Evolutionary conservation across 23 tunicate species (phyloP), one percentile per base, ranked within the genome.

Genomic region (Halocynthia aurantium): DNA sequence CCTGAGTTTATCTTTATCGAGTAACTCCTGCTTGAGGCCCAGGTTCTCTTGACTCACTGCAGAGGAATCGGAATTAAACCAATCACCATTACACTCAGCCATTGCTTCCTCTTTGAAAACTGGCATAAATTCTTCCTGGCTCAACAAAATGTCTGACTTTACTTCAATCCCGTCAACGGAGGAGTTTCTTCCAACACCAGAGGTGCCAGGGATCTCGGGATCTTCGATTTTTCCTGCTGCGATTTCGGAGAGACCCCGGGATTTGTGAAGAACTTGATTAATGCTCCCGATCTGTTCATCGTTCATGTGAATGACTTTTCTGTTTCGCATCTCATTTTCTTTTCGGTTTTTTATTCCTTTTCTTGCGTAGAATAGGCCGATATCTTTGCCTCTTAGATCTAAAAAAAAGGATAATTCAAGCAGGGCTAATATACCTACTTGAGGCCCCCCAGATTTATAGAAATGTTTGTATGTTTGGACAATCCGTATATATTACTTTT

Each of bases 331-430:
- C 53, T 78, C 81, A 19, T 50, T 53, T 8, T 75, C 71, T 44
- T 67, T 56, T 69, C 67, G 80, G 7, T 54, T 84, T 40, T 76
- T 44, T 62, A 67, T 77, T 5, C 85, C 82, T 80, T 70, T 62
- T 5, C 57, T 50, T 8, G 88, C 88, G 81, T 84, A 84, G 77
- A 77, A 89, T 76, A 84, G 22, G 13, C 96, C 96, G 54, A 89
- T 89, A 10, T 83, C 88, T 7, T 85, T 78, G 9, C 96, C 96
- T 58, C 22, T 20, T 4, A 84, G 52, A 52, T 82, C 88, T 69
- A 76, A 61, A 1, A 6, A 74, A 18, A 74, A 0, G 20, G 54
- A 12, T 15, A 72, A 21, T 13, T 31, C 44, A 31, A 4, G 44
- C 44, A 31, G 44, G 44, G 44, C 4, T 31, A 31, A 4, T 31